Evolutionary conservation across 2,797 vertebrate species (phyloP), one percentile per base, ranked within the genome.

Genomic region (Lophotriccus pileatus): DNA sequence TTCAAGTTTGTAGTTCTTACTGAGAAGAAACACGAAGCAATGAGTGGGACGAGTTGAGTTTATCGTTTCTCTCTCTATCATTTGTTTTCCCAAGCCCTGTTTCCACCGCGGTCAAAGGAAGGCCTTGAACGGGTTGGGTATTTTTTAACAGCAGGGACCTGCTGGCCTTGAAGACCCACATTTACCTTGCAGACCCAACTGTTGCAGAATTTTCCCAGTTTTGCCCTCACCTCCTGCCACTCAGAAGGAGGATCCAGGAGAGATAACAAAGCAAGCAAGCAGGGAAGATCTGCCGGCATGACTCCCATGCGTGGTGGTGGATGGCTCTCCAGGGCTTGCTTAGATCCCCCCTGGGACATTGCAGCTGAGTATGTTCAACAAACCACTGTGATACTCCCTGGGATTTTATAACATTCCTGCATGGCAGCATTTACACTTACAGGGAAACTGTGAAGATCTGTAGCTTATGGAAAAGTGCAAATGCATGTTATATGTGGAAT

Each of bases 281-380:
- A 37, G 43, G n/a, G 12, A 46, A 56, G 47, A 55, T 13, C 32
- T 82, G 50, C 25, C 53, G 59, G 39, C 23, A 28, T 63, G 32
- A 0, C 37, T 66, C 8, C 23, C 6, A 1, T 0, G 3, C 6
- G 41, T 5, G 1, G 47, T 53, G 72, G 30, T 28, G 58, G 68
- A 12, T 53, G 52, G 44, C 30, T 84, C 75, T 69, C 50, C 58
- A 73, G 78, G 63, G 27, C 87, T 84, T 22, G 21, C 23, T 36
- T 28, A 52, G 53, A 36, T 3, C 27, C 12, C 22, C 36, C 43
- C 28, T 39, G 63, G 76, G 36, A 46, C 18, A 2, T n/a, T 11
- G 41, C 44, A 39, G 9, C 2, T 89, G 14, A 27, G 25, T 15
- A 1, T 27, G 49, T 68, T 88, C 80, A 78, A 23, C 44, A 53